Conservation (phyloP, 2,888 invertebrate genomes). For the Chrysotoxum bicinctum region DNA sequence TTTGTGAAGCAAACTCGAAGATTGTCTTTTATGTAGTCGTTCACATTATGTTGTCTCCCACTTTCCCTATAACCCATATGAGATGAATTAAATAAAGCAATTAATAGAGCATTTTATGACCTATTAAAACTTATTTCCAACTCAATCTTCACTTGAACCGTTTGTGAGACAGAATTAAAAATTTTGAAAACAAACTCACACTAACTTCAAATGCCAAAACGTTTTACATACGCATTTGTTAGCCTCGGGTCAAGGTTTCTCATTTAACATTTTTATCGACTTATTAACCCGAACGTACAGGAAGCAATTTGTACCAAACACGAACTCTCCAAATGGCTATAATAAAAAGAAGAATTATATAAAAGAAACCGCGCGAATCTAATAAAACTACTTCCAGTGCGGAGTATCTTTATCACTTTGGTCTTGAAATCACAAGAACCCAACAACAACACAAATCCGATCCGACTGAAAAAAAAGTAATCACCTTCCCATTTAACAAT, state of each 20-base stretch:
- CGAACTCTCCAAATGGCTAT: not conserved
- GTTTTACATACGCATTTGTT: not conserved
- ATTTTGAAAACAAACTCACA: no score
- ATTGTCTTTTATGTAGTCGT: no score
- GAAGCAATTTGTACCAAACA: slow-evolving; percentile 52
- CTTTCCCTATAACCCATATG: no score
- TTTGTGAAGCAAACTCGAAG: no score
- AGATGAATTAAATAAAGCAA: no score
- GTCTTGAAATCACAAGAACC: not conserved
- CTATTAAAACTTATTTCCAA: no score
- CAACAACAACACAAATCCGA: not conserved
- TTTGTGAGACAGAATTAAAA: no score
- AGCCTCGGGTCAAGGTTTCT: slow-evolving; percentile 20
- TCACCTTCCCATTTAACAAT: slow-evolving; percentile 62
- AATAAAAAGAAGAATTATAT: not conserved
- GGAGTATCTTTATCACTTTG: slow-evolving; percentile 17
- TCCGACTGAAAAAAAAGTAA: slow-evolving; percentile 19
- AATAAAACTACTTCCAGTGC: slow-evolving; percentile 37
- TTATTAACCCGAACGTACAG: slow-evolving; percentile 36
- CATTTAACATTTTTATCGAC: slow-evolving; percentile 38
- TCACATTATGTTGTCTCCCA: no score
- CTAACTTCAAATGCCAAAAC: no score
- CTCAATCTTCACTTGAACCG: no score
- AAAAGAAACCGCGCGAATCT: slow-evolving; percentile 48
- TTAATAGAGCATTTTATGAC: no score